Evolutionary conservation across 2,888 invertebrate species (phyloP).

Genomic region (Noctua janthe): DNA sequence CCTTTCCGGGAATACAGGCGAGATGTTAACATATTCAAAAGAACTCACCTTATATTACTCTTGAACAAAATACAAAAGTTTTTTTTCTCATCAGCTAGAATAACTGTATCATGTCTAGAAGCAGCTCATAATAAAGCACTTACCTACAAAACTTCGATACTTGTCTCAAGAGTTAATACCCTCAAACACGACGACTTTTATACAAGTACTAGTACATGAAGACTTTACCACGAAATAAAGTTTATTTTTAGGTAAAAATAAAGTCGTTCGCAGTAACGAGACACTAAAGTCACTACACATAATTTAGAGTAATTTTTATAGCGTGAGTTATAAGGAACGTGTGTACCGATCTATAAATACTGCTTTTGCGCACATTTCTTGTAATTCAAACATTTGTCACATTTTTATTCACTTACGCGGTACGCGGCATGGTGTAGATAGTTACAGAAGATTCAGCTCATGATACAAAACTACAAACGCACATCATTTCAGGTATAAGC

Average conservation of each 20-base stretch:
- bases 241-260: constrained; percentile 58
- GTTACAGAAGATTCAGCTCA: constrained; percentile 29
- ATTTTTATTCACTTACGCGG: constrained; percentile 69
- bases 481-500: not conserved
- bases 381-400: constrained; percentile 78
- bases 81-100: not conserved
- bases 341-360: constrained; percentile 72
- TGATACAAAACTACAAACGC: not conserved
- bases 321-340: constrained; percentile 62
- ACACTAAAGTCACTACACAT: constrained; percentile 58
- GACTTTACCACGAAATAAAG: constrained; percentile 45
- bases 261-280: constrained; percentile 62
- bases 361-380: constrained; percentile 73
- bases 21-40: not conserved
- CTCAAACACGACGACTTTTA: not conserved
- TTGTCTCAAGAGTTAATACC: constrained; percentile 34
- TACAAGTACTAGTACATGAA: constrained; percentile 5
- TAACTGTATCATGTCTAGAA: constrained; percentile 21
- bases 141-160: constrained; percentile 34
- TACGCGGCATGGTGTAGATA: not conserved
- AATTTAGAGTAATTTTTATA: constrained; percentile 67
- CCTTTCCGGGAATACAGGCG: not conserved
- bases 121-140: constrained; percentile 3
- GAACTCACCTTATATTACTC: not conserved
- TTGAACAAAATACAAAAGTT: not conserved